phyloP scores from a whole-genome alignment of 2,113 vertebrate species.

The Vulpes lagopus region DNA sequence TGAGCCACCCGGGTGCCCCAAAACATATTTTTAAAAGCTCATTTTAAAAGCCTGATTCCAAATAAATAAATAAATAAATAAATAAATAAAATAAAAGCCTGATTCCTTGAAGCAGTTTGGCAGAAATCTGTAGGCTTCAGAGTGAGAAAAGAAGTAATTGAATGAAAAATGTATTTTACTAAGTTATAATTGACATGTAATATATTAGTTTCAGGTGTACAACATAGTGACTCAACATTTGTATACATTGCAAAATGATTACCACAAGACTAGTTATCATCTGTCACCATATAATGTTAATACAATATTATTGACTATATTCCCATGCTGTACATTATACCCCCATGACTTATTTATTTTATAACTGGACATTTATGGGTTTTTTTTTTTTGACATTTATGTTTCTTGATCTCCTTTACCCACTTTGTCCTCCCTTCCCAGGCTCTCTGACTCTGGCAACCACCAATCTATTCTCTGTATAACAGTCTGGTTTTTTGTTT shows the following conservation, averaged over 20 bases:
- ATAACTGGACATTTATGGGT: neutral
- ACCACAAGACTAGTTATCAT: neutral
- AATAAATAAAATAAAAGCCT: neutral
- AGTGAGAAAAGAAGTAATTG: constrained; percentile 42
- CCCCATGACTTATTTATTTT: neutral
- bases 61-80: too few species aligned
- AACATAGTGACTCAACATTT: neutral
- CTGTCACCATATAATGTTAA: neutral
- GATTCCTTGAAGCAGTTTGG: neutral
- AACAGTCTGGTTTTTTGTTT: neutral
- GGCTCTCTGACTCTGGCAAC: neutral
- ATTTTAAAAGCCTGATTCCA: neutral
- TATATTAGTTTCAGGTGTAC: neutral
- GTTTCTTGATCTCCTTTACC: neutral
- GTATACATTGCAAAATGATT: neutral
- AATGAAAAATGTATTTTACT: neutral
- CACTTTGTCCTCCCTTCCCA: neutral
- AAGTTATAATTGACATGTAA: neutral
- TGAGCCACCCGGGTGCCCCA: neutral
- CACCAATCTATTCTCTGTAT: neutral
- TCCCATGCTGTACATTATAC: neutral
- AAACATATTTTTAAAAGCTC: neutral
- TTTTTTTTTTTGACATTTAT: neutral
- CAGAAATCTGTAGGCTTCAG: neutral
- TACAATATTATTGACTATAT: neutral